Evolutionary conservation across 1,140 invertebrate species (phyloP), one percentile per base, ranked within the genome.

Genomic region (Drosophila orosa): DNA sequence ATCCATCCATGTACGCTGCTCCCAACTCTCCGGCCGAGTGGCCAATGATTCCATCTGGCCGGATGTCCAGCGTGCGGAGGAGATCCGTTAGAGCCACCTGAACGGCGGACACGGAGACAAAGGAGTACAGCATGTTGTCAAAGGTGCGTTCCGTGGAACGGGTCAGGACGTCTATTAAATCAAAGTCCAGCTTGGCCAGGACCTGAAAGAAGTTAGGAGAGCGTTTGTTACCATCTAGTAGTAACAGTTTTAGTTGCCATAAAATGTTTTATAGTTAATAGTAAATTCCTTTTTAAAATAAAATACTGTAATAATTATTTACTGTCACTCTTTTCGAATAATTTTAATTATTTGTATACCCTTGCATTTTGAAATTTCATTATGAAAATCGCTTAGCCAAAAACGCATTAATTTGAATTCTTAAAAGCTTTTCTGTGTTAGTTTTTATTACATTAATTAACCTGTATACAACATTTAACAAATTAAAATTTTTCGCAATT

Each of bases 1-100:
- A 96, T 1, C 97, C 98, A 93, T 99, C 98, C 59, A 98, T 98
- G 92, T 99, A 99, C 1, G 97, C 98, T 92, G 98, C 99, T 10
- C 97, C 94, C 60, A 98, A 93, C 93, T 99, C 98, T 22, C 98
- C 98, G 2, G 98, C 98, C 2, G 98, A 99, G 92, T 99, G 98
- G 5, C 98, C 98, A 57, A 99, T 93, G 75, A 99, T 98, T 48
- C 98, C 98, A 92, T 99, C 98, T 4, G 98, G 97, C 44, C 94
- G 92, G 10, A 99, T 94, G 45, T 95, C 96, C 25, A 99, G 74
- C 5, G 93, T 92, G 17, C 93, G 94, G n/a, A 99, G 92, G 19
- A 98, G 84, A 92, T 99, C 98, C 1, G 97, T 95, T 5, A 99
- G 92, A 5, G 97, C 98, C 45, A 99, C 95, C 93, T 99, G 98